phyloP scores from a whole-genome alignment of 2,888 invertebrate species.

The Tachina lurida region DNA sequence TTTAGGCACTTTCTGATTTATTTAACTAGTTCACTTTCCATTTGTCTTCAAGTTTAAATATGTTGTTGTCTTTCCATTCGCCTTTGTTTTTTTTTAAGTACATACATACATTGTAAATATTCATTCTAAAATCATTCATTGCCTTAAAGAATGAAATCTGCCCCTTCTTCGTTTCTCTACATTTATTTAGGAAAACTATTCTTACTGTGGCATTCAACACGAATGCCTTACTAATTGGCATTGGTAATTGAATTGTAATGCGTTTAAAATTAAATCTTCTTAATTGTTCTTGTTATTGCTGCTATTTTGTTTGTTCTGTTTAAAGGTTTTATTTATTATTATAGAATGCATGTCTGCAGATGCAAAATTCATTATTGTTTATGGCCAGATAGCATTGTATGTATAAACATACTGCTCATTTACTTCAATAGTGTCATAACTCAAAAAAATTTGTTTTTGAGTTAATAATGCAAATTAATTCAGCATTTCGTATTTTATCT shows the following conservation, averaged over 20 bases:
- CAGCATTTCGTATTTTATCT: too few relatives aligned
- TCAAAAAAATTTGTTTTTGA: too few relatives aligned
- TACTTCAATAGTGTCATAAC: too few relatives aligned
- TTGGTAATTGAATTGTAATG: constrained; percentile 79
- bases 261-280: constrained; percentile 78
- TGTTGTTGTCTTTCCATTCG: constrained; percentile 39
- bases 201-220: constrained; percentile 66
- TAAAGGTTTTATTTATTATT: constrained; percentile 3
- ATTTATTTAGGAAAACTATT: constrained; percentile 50
- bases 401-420: too few relatives aligned
- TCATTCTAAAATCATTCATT: constrained; percentile 25
- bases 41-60: constrained; percentile 24
- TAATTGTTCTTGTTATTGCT: constrained; percentile 45
- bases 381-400: constrained; percentile 42
- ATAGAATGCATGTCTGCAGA: constrained; percentile 53
- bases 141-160: constrained; percentile 17
- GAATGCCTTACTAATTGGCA: constrained; percentile 78
- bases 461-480: too few relatives aligned
- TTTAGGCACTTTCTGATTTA: background rate
- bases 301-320: constrained; percentile 9
- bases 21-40: constrained; percentile 22
- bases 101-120: background rate
- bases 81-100: constrained; percentile 3
- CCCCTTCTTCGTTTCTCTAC: constrained; percentile 10
- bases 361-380: constrained; percentile 50